Conservation (phyloP, 2,797 vertebrate genomes). For the Ptychobarbus kaznakovi region DNA sequence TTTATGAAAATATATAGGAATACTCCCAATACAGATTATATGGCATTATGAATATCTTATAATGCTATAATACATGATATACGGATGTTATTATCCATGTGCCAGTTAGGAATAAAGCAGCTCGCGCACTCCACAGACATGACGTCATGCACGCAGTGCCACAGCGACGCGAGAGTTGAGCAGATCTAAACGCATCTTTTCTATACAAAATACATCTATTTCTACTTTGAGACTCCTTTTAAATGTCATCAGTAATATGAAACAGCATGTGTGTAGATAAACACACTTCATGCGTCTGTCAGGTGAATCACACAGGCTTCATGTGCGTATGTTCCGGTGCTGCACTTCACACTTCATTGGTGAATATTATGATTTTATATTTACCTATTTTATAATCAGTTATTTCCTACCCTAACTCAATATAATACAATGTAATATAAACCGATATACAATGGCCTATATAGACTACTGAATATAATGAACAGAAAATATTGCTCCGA, state of each 20-base stretch:
- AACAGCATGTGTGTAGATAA: neutral
- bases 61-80: neutral
- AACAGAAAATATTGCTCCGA: neutral
- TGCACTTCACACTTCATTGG: neutral
- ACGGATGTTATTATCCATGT: neutral
- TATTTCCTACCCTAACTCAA: neutral
- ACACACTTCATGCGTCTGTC: neutral
- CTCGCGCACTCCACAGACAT: constrained; percentile 58
- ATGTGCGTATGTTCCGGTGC: constrained; percentile 23
- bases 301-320: neutral
- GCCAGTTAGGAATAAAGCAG: constrained; percentile 7
- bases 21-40: too few relatives aligned
- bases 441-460: neutral
- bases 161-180: constrained; percentile 21
- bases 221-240: neutral
- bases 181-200: neutral
- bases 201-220: neutral
- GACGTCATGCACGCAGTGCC: constrained; percentile 60
- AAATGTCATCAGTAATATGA: neutral
- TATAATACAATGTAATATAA: neutral
- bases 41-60: neutral
- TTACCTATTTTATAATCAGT: neutral
- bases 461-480: neutral
- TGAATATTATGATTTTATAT: neutral
- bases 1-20: neutral